Conservation (phyloP, 2,113 vertebrate genomes). For the Lichenostomus cassidix region DNA sequence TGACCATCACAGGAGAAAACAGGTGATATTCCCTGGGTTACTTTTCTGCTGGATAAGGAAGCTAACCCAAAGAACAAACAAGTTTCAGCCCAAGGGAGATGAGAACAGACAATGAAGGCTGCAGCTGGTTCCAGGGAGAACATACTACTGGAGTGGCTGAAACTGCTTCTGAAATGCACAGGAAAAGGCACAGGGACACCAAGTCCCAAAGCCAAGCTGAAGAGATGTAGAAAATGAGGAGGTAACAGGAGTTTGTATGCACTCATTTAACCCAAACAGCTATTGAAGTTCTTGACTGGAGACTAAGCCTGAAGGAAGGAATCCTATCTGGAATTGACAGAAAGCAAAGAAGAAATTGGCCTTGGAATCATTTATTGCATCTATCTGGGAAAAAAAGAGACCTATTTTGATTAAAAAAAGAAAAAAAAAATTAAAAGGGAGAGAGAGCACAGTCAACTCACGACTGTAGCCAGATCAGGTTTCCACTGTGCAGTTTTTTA, state of each 20-base stretch:
- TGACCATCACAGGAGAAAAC: background rate
- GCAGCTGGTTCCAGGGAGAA: background rate
- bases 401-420: background rate
- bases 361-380: background rate
- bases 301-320: background rate
- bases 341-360: background rate
- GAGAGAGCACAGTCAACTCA: background rate
- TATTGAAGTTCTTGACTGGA: background rate
- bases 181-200: background rate
- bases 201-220: background rate
- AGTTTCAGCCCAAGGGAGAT: background rate
- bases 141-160: background rate
- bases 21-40: background rate
- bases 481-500: background rate
- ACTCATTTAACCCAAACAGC: background rate
- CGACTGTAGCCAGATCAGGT: background rate
- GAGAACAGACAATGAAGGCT: background rate
- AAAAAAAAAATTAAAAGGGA: fast-evolving
- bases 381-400: background rate
- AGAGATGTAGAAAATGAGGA: background rate
- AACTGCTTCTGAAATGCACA: background rate
- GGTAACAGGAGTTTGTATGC: background rate
- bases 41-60: background rate
- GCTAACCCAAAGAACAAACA: background rate
- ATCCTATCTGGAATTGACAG: background rate